Base-by-base conservation (phyloP, 2,797 vertebrate species). In the Sebastes cheni region DNA sequence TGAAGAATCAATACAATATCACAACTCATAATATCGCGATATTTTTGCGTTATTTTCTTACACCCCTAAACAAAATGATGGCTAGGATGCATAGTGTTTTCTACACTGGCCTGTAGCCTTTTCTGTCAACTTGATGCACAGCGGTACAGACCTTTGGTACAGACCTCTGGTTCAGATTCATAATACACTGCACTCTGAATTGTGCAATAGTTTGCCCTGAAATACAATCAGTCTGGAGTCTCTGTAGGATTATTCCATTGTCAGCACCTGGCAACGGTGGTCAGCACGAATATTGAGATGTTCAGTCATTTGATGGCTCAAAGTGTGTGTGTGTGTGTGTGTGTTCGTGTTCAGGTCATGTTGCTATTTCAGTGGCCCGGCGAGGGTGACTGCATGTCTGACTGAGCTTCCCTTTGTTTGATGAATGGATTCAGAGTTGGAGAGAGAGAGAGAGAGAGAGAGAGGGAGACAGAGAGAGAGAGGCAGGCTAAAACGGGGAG, bases 371-470 rank as follows among this genome's bases (percentile, higher is more conserved):
- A 10, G 59, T 52, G 58, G 9, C 46, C 12, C n/a, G 1, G n/a
- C n/a, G 36, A 39, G 39, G 27, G 59, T 55, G 75, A 50, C 18
- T 29, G 12, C 12, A 3, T 61, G 22, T 70, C 29, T 67, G 61
- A 25, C 55, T 36, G 70, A 72, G 70, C 74, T 58, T 70, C 56
- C 25, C 71, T 88, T 72, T 86, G 79, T 82, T 68, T 75, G 72
- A 88, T 86, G 66, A 74, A 76, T 68, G 9, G 39, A 67, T 68
- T 50, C 1, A 46, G 46, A 56, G 34, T 18, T 18, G 22, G 54
- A 42, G 20, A 54, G n/a, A 64, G 32, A 54, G 39, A 2, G 52
- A 32, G 54, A 42, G 20, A 54, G n/a, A 64, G 32, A 54, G 39
- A 2, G 52, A 32, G 18, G 4, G 58, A 27, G 36, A 3, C 0